Evolutionary conservation across 2,113 vertebrate species (phyloP), one percentile per base, ranked within the genome.

Genomic region (Archocentrus centrarchus): DNA sequence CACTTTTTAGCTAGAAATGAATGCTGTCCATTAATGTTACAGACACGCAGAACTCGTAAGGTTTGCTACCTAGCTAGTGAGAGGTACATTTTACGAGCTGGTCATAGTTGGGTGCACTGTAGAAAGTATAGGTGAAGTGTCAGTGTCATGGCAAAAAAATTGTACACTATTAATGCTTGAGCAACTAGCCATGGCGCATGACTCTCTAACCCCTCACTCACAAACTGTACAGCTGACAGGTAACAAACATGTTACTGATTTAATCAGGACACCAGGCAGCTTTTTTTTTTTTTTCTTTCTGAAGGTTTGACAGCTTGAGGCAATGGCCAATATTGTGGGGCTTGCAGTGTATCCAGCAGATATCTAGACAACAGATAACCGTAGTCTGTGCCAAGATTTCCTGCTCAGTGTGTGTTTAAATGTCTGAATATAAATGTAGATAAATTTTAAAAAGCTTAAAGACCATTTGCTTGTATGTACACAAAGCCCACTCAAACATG

Each of bases 241-340:
- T 81, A 55, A 82, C 39, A 76, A 82, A 82, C 77, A 27, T 30
- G 66, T 77, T 85, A 80, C 39, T 80, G 78, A 83, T 80, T 81
- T 50, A 70, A 70, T 70, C 44, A 70, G 24, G 44, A 70, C 15
- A 30, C 2, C 44, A 53, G 24, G 50, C 44, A 6, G 9, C 41
- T 50, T 24, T 24, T 24, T 53, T 53, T 53, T 44, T 18, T 41
- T 50, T 44, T 70, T 3, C 27, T 30, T 47, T 73, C 24, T 73
- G 10, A 50, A 50, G 47, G 6, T 53, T 53, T 53, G 47, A 50
- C 15, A 15, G 3, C 15, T 50, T 17, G 6, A 1, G 6, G 47
- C 15, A 53, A 17, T 14, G 2, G 1, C 68, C 44, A n/a, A 30
- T 73, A 13, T 73, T 4, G 2, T 73, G 68, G 68, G 3, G 10